A percentile compares a stretch with the other conserved stretches of the same genome.
Conservation (phyloP, 2,888 invertebrate genomes). For the Erebia aethiops region DNA sequence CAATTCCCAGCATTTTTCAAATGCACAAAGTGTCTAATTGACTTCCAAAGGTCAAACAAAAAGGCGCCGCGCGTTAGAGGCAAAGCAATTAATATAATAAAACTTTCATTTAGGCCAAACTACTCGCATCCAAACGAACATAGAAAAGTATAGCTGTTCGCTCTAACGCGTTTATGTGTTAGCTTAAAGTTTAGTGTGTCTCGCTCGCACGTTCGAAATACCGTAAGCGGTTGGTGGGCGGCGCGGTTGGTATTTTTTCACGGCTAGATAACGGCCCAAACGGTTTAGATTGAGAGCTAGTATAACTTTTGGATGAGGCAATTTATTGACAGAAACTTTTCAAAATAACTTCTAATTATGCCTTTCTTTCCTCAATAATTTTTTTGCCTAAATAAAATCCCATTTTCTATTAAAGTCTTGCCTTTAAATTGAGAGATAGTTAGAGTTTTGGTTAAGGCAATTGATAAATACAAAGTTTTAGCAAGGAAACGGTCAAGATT, state of each 20-base stretch:
- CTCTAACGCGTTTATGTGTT: conserved; percentile 49
- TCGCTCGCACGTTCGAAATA: conserved; percentile 74
- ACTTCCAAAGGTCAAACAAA: conserved; percentile 40
- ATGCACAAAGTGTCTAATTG: conserved; percentile 31
- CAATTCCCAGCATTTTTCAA: not conserved
- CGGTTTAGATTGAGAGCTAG: conserved; percentile 39
- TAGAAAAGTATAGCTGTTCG: conserved; percentile 55
- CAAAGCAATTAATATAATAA: conserved; percentile 63
- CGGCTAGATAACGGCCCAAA: conserved; percentile 77
- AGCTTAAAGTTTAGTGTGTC: conserved; percentile 45
- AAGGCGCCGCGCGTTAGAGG: conserved; percentile 54
- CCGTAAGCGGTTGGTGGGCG: conserved; percentile 77
- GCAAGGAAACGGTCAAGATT: too few relatives aligned
- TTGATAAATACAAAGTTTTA: too few relatives aligned
- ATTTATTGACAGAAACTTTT: conserved; percentile 33
- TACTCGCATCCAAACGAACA: conserved; percentile 46
- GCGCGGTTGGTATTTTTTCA: conserved; percentile 68
- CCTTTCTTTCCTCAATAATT: too few relatives aligned
- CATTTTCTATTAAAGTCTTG: too few relatives aligned
- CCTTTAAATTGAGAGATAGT: too few relatives aligned
- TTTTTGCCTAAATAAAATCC: too few relatives aligned
- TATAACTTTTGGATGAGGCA: conserved; percentile 9
- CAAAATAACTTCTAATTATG: too few relatives aligned
- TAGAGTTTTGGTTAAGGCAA: too few relatives aligned
- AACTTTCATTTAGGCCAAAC: conserved; percentile 66